Evolutionary conservation across 2,888 invertebrate species (phyloP), one percentile per base, ranked within the genome.

Genomic region (Heliconius charithonia): DNA sequence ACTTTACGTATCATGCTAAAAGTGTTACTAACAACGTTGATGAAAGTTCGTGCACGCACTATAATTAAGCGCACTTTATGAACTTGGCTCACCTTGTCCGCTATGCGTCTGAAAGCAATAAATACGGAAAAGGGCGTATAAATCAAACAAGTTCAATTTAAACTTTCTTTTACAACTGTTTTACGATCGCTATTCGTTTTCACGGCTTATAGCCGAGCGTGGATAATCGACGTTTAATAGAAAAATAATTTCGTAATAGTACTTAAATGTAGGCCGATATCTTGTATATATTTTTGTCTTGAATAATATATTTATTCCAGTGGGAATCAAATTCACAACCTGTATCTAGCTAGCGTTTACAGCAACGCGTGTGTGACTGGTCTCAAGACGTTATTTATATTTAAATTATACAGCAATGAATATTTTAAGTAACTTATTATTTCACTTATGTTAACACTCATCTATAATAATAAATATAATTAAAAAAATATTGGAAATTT

Each of bases 91-190:
- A 59, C 67, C 67, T 41, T 76, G 56, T 72, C 32, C 37, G 72
- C 72, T 37, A n/a, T 72, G 37, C 59, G 59, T 59, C 72, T 59
- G 72, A 70, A 70, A 56, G 66, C 66, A 69, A 79, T 80, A 80
- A 81, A 82, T 81, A 78, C 69, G 62, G 71, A 89, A 91, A 92
- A 92, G 91, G 91, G 90, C 87, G 85, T 89, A 90, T 91, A 90
- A 89, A 90, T 82, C 80, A 88, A 87, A 86, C 87, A 85, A 85
- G 86, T 88, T 88, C 86, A 83, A 85, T 87, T 86, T 85, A 80
- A 89, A 91, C 91, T 91, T 92, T 91, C 90, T 89, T 90, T 88
- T 85, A 86, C 85, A 84, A 85, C 86, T 86, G 87, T 87, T 86
- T 85, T 83, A 86, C 85, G 85, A 85, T 84, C 84, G 85, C 86